Percentiles rank a stretch among this genome's conserved stretches.
These are phyloP conservation scores for Diceros bicornis DNA, from an alignment of 2,797 vertebrate species.

Conservation along the genomic window DNA sequence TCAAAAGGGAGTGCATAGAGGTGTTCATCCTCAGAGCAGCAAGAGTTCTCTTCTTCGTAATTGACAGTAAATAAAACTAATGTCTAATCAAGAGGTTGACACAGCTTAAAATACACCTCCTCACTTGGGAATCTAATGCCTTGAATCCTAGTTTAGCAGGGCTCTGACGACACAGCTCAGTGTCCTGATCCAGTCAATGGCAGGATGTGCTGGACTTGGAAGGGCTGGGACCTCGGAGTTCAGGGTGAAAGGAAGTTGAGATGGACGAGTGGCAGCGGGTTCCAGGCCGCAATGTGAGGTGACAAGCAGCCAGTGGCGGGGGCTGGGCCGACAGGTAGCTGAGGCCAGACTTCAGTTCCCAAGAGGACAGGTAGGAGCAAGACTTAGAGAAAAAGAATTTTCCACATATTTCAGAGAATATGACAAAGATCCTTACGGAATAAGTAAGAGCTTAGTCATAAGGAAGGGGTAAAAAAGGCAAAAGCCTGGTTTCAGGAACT, in stretches of 20 bases:
- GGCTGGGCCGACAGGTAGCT: not conserved
- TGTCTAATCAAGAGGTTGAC: slow-evolving; percentile 52
- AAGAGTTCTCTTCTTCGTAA: slow-evolving; percentile 18
- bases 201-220: not conserved
- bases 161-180: not conserved
- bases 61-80: slow-evolving; percentile 52
- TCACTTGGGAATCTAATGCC: not conserved
- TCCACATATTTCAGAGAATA: not conserved
- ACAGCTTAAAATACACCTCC: slow-evolving; percentile 26
- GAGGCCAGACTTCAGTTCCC: not conserved
- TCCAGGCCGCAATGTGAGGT: not conserved
- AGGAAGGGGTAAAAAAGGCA: not conserved
- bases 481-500: not conserved
- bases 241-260: not conserved
- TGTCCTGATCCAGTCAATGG: not conserved
- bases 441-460: not conserved
- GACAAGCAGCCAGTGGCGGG: not conserved
- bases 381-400: not conserved
- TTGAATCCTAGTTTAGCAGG: not conserved
- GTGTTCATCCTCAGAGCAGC: not conserved
- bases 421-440: not conserved
- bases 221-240: not conserved
- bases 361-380: not conserved
- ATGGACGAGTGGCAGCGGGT: not conserved
- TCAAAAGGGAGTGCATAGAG: slow-evolving; percentile 58